These are phyloP conservation scores for Drosophila ezoana DNA, from an alignment of 2,888 invertebrate genomes.

Conservation along the genomic window DNA sequence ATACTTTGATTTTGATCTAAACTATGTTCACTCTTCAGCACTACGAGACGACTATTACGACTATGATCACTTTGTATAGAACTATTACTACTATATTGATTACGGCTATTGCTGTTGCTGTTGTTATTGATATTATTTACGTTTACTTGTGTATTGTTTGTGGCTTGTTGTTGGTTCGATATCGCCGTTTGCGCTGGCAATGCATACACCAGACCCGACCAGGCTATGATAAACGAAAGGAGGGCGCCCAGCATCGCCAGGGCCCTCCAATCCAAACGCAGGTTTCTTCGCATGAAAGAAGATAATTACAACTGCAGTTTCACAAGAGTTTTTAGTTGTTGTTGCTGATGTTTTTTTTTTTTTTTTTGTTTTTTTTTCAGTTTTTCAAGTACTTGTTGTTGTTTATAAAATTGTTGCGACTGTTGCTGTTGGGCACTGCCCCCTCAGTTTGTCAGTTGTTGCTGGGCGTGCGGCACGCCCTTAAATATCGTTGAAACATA, in stretches of 20 bases:
- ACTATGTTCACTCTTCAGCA: conserved; percentile 68
- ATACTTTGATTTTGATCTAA: conserved; percentile 77
- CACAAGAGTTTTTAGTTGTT: conserved; percentile 36
- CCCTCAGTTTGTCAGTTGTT: conserved; percentile 42
- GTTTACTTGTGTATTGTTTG: conserved; percentile 28
- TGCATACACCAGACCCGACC: conserved; percentile 82
- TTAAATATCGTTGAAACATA: conserved; percentile 69
- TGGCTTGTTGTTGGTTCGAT: conserved; percentile 37
- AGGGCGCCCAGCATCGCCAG: conserved; percentile 85
- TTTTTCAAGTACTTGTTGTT: conserved; percentile 18
- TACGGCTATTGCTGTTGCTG: conserved; percentile 43
- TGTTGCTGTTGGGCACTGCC: conserved; percentile 33
- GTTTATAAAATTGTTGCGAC: conserved; percentile 5
- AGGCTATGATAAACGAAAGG: conserved; percentile 84
- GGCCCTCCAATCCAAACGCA: conserved; percentile 85
- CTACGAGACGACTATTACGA: conserved; percentile 59
- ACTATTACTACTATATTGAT: conserved; percentile 59
- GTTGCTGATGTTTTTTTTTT: conserved; percentile 4
- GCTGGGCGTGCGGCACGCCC: conserved; percentile 73
- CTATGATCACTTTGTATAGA: conserved; percentile 73
- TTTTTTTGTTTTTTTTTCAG: not conserved
- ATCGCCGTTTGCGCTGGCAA: conserved; percentile 78
- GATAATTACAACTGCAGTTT: conserved; percentile 56
- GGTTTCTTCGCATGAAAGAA: conserved; percentile 85
- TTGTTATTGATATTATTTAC: conserved; percentile 16